Conservation (phyloP, 2,888 invertebrate species). For the Omphaloscelis lunosa region DNA sequence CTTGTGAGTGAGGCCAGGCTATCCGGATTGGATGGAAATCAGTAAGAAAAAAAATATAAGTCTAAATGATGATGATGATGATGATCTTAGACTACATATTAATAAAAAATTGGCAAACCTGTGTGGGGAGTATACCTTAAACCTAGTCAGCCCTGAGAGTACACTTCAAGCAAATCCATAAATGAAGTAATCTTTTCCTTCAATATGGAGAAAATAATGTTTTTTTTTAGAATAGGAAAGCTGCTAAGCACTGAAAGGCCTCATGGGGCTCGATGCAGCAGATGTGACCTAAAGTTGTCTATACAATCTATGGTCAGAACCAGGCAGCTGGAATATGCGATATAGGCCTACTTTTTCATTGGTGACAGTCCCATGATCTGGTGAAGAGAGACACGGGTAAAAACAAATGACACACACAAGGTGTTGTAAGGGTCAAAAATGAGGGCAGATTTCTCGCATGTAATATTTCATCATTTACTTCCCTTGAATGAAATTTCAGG, state of each 20-base stretch:
- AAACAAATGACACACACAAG: no score
- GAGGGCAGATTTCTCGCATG: no score
- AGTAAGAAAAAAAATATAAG: slow-evolving; percentile 11
- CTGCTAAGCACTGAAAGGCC: not conserved
- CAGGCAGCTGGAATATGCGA: not conserved
- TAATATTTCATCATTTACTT: no score
- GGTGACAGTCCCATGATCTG: no score
- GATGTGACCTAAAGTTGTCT: not conserved
- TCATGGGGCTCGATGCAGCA: not conserved
- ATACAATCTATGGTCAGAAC: not conserved
- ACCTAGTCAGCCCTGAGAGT: slow-evolving; percentile 21
- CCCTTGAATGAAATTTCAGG: no score
- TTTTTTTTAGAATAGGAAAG: not conserved
- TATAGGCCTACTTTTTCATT: no score
- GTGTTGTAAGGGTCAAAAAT: no score
- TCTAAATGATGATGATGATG: slow-evolving; percentile 2
- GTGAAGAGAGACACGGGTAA: no score
- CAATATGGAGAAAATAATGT: no score
- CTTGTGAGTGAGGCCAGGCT: slow-evolving; percentile 85
- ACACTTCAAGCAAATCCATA: not conserved
- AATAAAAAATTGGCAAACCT: not conserved
- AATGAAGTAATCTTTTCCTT: not conserved
- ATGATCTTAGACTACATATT: not conserved
- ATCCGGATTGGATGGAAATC: slow-evolving; percentile 71
- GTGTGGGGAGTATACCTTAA: not conserved